Conservation (phyloP, 2,113 vertebrate species). For the Pseudorasbora parva region DNA sequence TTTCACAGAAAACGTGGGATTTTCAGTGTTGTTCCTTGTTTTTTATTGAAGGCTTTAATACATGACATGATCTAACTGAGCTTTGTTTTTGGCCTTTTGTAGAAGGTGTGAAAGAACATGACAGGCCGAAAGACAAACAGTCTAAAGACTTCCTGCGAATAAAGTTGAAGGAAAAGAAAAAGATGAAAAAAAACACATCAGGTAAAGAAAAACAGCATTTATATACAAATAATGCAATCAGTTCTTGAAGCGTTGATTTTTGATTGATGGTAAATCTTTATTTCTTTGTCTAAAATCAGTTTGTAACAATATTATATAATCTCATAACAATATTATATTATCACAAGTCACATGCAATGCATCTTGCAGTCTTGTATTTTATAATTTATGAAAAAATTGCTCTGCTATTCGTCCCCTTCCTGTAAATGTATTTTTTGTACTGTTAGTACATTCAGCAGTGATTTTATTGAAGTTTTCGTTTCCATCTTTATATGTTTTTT, state of each 20-base stretch:
- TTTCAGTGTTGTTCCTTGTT: neutral
- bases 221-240: neutral
- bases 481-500: neutral
- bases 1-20: neutral
- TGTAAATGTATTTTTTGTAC: conserved; percentile 25
- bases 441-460: neutral
- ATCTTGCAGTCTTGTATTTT: too few species aligned
- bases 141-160: conserved; percentile 86
- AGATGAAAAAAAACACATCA: conserved; percentile 86
- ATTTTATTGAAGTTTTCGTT: too few species aligned
- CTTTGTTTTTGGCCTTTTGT: neutral
- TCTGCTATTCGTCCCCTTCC: conserved; percentile 63
- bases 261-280: too few species aligned
- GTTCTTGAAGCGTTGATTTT: neutral
- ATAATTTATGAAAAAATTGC: conserved; percentile 47
- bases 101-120: conserved; percentile 81
- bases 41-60: too few species aligned
- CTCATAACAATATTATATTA: too few species aligned
- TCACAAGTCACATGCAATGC: neutral
- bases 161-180: conserved; percentile 93
- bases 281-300: too few species aligned
- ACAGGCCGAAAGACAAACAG: conserved; percentile 88
- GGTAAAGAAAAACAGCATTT: conserved; percentile 78
- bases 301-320: too few species aligned
- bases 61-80: neutral